These are phyloP conservation scores for Drosophila repleta DNA, from an alignment of 1,140 invertebrate genomes.

Conservation along the genomic window DNA sequence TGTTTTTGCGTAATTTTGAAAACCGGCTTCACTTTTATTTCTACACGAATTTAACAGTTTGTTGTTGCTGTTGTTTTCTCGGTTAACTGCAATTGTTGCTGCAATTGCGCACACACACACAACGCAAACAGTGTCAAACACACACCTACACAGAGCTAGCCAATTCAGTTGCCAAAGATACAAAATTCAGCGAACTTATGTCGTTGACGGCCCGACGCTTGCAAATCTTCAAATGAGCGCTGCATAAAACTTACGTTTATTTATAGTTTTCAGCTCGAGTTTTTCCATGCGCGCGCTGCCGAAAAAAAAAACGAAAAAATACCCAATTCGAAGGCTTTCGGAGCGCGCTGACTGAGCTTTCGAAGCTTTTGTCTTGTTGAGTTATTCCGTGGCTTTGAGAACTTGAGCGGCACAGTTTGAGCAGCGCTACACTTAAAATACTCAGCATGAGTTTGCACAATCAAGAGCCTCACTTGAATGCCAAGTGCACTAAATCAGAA, in stretches of 20 bases:
- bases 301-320: constrained; percentile 36
- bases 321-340: constrained; percentile 63
- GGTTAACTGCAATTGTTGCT: constrained; percentile 81
- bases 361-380: constrained; percentile 36
- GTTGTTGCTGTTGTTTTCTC: constrained; percentile 66
- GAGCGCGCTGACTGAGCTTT: constrained; percentile 49
- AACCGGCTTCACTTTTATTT: constrained; percentile 81
- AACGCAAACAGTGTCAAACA: constrained; percentile 7
- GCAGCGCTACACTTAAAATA: constrained; percentile 23
- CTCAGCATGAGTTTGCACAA: constrained; percentile 22
- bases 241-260: constrained; percentile 77
- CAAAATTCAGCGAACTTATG: constrained; percentile 45
- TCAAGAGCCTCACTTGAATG: constrained; percentile 11
- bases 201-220: constrained; percentile 66
- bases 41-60: constrained; percentile 60
- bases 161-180: constrained; percentile 36
- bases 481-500: constrained; percentile 19
- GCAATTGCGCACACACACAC: constrained; percentile 56
- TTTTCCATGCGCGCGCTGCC: constrained; percentile 60
- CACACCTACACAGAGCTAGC: constrained; percentile 38
- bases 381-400: constrained; percentile 15
- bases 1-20: constrained; percentile 72
- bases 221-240: constrained; percentile 82
- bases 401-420: constrained; percentile 49
- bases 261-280: constrained; percentile 78